Evolutionary conservation across 1,140 invertebrate genomes (phyloP).

Genomic region (Tetraneura akinire): DNA sequence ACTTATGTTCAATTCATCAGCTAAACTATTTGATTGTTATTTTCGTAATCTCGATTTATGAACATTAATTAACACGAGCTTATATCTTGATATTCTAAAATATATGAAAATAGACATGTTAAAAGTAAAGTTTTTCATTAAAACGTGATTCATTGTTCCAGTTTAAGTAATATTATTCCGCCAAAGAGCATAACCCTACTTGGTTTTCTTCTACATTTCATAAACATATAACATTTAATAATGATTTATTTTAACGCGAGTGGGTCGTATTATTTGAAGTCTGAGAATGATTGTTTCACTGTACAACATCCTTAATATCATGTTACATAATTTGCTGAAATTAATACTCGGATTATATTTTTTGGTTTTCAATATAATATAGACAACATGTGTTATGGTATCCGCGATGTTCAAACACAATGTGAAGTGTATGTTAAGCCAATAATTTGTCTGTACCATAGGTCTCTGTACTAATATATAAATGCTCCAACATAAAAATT

Average conservation of each 20-base stretch:
- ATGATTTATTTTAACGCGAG: neutral
- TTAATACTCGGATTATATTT: neutral
- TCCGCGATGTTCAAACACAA: neutral
- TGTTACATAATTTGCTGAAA: neutral
- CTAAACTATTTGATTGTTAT: neutral
- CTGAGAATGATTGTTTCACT: too few species aligned
- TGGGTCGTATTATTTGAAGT: neutral
- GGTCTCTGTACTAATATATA: neutral
- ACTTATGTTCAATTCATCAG: too few species aligned
- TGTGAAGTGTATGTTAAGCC: neutral
- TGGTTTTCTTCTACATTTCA: neutral
- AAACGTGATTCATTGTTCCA: conserved; percentile 5
- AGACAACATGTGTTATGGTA: too few species aligned
- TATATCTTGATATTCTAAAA: neutral
- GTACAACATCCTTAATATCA: too few species aligned
- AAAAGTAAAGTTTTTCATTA: neutral
- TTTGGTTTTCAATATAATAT: neutral
- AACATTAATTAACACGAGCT: conserved; percentile 19
- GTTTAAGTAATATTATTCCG: neutral
- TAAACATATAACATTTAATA: neutral
- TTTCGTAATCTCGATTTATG: neutral
- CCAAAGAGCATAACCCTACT: neutral
- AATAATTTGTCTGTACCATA: neutral
- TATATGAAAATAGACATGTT: neutral
- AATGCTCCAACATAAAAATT: neutral